phyloP scores from a whole-genome alignment of 2,113 vertebrate species.

The Heloderma charlesbogerti region DNA sequence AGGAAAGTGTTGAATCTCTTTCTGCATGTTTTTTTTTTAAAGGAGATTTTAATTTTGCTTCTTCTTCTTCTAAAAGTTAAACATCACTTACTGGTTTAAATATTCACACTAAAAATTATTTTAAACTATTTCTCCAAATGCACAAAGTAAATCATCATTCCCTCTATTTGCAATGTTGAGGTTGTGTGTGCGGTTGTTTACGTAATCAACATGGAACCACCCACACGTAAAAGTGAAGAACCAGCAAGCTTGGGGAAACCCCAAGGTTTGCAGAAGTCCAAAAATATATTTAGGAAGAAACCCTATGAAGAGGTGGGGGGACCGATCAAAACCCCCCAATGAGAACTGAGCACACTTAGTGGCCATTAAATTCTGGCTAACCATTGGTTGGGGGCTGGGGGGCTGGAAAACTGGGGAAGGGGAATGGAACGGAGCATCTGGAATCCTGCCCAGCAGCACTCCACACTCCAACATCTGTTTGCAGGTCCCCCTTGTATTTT shows the following conservation, averaged over 20 bases:
- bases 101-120: not conserved
- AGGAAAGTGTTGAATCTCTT: not conserved
- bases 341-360: not conserved
- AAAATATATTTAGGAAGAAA: not conserved
- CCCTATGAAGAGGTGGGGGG: not conserved
- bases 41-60: not conserved
- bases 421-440: not conserved
- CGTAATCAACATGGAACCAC: not conserved
- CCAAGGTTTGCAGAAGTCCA: not conserved
- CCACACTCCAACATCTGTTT: not conserved
- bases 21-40: not conserved
- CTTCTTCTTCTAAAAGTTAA: not conserved
- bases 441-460: not conserved
- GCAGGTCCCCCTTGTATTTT: not conserved
- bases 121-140: not conserved
- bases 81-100: not conserved
- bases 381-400: not conserved
- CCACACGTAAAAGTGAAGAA: no score
- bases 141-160: not conserved
- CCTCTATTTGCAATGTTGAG: not conserved
- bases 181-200: not conserved
- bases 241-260: not conserved
- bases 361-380: not conserved
- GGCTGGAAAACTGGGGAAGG: not conserved
- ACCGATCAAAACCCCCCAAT: not conserved